Evolutionary conservation across 2,888 invertebrate genomes (phyloP).

Genomic region (Sminthurides aquaticus): DNA sequence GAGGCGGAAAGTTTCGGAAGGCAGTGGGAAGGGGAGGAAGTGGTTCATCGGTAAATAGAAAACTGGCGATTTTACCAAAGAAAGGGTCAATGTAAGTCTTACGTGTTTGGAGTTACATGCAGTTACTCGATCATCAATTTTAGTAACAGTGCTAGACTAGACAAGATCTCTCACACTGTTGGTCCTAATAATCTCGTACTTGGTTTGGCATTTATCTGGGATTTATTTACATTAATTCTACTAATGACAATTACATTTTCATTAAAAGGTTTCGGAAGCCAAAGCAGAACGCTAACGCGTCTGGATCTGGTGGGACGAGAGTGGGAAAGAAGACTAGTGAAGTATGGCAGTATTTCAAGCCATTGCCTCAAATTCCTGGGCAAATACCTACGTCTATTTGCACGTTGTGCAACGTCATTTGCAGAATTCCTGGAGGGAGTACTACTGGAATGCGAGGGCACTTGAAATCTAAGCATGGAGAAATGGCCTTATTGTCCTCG

Average conservation of each 20-base stretch:
- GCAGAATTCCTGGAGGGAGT: slow-evolving; percentile 31
- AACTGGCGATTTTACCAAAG: background rate
- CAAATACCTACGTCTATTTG: slow-evolving; percentile 26
- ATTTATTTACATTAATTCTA: too few relatives aligned
- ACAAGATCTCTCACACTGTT: too few relatives aligned
- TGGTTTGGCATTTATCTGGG: too few relatives aligned
- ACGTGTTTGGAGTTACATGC: too few relatives aligned
- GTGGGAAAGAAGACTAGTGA: slow-evolving; percentile 31
- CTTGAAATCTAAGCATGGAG: slow-evolving; percentile 28
- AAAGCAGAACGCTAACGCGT: background rate
- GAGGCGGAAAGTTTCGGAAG: background rate
- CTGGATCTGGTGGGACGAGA: background rate
- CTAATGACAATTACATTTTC: too few relatives aligned
- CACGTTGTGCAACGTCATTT: slow-evolving; percentile 25
- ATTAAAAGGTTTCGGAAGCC: background rate
- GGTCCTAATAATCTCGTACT: too few relatives aligned
- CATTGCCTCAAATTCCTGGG: slow-evolving; percentile 12
- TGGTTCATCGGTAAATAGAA: background rate
- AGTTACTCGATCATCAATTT: background rate
- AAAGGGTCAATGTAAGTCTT: background rate
- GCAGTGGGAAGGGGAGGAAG: background rate
- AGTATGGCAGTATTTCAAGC: slow-evolving; percentile 32
- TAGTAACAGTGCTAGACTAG: too few relatives aligned
- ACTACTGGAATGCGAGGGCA: slow-evolving; percentile 35
- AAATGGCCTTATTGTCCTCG: slow-evolving; percentile 13